A percentile compares a stretch with the other conserved stretches of the same genome.
Evolutionary conservation across 35 echinoderm and acorn worm species (phyloP).

Genomic region (Chiridota heheva): DNA sequence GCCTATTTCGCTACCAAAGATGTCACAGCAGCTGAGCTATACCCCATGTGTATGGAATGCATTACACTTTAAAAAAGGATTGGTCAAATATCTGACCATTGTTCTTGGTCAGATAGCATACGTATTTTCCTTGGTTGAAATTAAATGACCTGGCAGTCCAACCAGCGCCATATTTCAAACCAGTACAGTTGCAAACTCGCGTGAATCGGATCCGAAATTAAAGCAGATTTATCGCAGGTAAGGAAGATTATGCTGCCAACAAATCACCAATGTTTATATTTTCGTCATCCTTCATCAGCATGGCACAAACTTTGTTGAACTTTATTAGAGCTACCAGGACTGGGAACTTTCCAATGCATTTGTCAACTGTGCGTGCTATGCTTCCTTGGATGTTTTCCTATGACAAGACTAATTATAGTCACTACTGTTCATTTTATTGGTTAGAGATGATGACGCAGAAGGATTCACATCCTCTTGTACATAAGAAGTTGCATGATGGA

Average conservation of each 20-base stretch:
- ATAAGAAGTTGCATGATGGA: conserved; percentile 3
- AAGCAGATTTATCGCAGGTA: too few relatives aligned
- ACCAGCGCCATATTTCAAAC: too few relatives aligned
- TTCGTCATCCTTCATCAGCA: conserved; percentile 45
- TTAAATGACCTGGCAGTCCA: too few relatives aligned
- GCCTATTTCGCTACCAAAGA: too few relatives aligned
- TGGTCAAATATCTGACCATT: too few relatives aligned
- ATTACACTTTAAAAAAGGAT: too few relatives aligned
- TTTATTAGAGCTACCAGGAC: conserved; percentile 46
- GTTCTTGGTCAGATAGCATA: too few relatives aligned
- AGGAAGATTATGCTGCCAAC: not conserved
- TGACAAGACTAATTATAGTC: conserved; percentile 34
- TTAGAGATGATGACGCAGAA: conserved; percentile 37
- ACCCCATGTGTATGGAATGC: too few relatives aligned
- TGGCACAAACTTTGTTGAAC: conserved; percentile 37
- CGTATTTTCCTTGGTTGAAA: too few relatives aligned
- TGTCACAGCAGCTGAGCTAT: too few relatives aligned
- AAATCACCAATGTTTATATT: conserved; percentile 22
- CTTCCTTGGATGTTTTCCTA: conserved; percentile 53
- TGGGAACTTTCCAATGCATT: conserved; percentile 46
- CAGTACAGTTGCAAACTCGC: too few relatives aligned
- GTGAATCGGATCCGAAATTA: too few relatives aligned
- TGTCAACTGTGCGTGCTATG: conserved; percentile 23
- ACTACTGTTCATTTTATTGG: conserved; percentile 48
- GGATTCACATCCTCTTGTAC: conserved; percentile 17